Base-by-base conservation (phyloP, 2,113 vertebrate genomes). In the Edolisoma coerulescens region DNA sequence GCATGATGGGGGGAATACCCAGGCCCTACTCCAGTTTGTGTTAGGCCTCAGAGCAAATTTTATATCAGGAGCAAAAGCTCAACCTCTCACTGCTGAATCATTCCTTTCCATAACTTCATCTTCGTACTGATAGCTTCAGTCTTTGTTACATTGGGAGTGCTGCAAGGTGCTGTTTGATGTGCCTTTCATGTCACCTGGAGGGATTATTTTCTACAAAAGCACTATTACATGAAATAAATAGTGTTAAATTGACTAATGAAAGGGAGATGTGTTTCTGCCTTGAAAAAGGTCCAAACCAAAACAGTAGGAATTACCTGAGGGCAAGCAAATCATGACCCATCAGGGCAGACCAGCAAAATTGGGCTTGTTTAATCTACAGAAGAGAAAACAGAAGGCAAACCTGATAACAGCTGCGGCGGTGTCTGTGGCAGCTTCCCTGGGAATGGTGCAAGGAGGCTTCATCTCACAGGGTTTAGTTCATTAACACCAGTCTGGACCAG, bases 401-500 rank as follows among this genome's bases (percentile, higher is more conserved):
- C 13, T 76, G 75, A 8, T 35, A 86, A 64, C 6, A 47, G 19
- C 12, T 67, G 18, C 39, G 50, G 64, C 86, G 59, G 59, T 44
- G 9, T 84, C 50, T 67, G 49, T 1, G 2, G 19, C 52, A 87
- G 37, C 74, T 82, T 70, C 28, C 30, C 33, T 69, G 85, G 28
- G 47, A 75, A 60, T 14, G 24, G 5, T 64, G 30, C 57, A 60
- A 64, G 24, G 13, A 0, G 1, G 14, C 24, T 71, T 94, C 3
- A 1, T 71, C 57, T 83, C 0, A 0, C 37, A 53, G 1, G 2
- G 9, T 21, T 94, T 54, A 59, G 32, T 37, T 89, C 6, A 9
- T 76, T 56, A 32, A 44, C 22, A 49, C 16, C 49, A 59, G 21
- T 19, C 42, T 42, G 18, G 28, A 26, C 28, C 61, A 56, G 74